These are phyloP conservation scores for Heterodera carotae DNA, from an alignment of 1,140 invertebrate genomes.

Conservation along the genomic window DNA sequence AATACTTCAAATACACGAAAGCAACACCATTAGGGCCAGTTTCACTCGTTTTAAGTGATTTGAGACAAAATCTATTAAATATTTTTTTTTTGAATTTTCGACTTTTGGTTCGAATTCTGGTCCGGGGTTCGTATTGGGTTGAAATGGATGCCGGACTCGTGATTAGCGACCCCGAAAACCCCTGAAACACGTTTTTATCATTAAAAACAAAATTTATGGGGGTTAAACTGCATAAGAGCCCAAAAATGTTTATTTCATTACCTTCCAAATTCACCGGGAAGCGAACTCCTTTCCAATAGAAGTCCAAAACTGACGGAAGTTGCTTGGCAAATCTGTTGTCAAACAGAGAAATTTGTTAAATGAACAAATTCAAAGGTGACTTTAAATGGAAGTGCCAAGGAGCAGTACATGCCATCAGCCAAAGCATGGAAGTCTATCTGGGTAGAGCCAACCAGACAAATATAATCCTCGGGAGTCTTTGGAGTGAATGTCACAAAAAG, in stretches of 20 bases:
- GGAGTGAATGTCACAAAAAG: slow-evolving; percentile 39
- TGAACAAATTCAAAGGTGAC: background rate
- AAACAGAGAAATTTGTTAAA: background rate
- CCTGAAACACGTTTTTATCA: too few relatives aligned
- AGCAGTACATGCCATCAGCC: slow-evolving; percentile 24
- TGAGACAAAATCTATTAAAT: too few relatives aligned
- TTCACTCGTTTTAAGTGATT: too few relatives aligned
- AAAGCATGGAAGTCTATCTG: slow-evolving; percentile 39
- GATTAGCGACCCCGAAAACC: too few relatives aligned
- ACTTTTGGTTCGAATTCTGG: too few relatives aligned
- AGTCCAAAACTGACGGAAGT: slow-evolving; percentile 35
- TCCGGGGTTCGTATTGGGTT: too few relatives aligned
- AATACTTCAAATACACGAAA: too few relatives aligned
- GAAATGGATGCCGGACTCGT: too few relatives aligned
- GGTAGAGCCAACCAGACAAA: slow-evolving; percentile 31
- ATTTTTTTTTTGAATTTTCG: too few relatives aligned
- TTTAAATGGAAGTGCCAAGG: slow-evolving; percentile 36
- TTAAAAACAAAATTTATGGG: too few relatives aligned
- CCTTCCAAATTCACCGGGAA: slow-evolving; percentile 32
- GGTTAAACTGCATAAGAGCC: too few relatives aligned
- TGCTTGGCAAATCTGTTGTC: slow-evolving; percentile 27
- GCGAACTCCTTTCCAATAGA: slow-evolving; percentile 32
- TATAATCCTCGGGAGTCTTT: slow-evolving; percentile 37
- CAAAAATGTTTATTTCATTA: background rate
- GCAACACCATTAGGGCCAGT: too few relatives aligned